Conservation (phyloP, 2,888 invertebrate species). For the Cinara cedri region DNA sequence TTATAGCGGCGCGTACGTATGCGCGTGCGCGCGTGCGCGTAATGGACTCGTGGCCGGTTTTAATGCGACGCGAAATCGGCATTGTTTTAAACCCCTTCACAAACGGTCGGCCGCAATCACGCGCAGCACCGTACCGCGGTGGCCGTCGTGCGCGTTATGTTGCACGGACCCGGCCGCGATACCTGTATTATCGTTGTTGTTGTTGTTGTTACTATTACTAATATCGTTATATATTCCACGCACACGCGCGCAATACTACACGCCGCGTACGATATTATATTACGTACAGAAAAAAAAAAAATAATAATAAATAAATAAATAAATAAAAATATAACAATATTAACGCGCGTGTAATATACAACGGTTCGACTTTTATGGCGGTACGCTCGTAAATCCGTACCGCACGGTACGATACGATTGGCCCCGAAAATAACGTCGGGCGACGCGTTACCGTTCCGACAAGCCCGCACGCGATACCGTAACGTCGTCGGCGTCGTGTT, state of each 20-base stretch:
- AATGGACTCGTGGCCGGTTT: slow-evolving; percentile 35
- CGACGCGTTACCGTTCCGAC: slow-evolving; percentile 25
- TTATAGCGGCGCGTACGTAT: too few relatives aligned
- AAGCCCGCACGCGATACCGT: background rate
- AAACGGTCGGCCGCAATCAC: background rate
- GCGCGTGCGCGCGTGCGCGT: too few relatives aligned
- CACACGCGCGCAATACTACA: slow-evolving; percentile 2
- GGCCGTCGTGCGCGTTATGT: too few relatives aligned
- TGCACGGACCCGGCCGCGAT: slow-evolving; percentile 1
- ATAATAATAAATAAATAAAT: too few relatives aligned
- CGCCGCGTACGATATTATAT: too few relatives aligned
- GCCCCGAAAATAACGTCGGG: slow-evolving; percentile 43
- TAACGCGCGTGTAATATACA: background rate
- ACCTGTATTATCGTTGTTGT: too few relatives aligned
- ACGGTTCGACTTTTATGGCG: slow-evolving; percentile 45
- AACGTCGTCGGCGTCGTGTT: too few relatives aligned
- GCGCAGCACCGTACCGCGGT: too few relatives aligned
- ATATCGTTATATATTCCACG: background rate
- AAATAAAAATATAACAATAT: background rate
- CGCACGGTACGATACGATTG: too few relatives aligned
- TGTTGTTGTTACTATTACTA: too few relatives aligned
- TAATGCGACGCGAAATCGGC: slow-evolving; percentile 47
- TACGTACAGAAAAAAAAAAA: too few relatives aligned
- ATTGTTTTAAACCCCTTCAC: slow-evolving; percentile 51
- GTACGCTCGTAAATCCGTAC: slow-evolving; percentile 46